Evolutionary conservation across 1,140 invertebrate species (phyloP).

Genomic region (Formica selysi): DNA sequence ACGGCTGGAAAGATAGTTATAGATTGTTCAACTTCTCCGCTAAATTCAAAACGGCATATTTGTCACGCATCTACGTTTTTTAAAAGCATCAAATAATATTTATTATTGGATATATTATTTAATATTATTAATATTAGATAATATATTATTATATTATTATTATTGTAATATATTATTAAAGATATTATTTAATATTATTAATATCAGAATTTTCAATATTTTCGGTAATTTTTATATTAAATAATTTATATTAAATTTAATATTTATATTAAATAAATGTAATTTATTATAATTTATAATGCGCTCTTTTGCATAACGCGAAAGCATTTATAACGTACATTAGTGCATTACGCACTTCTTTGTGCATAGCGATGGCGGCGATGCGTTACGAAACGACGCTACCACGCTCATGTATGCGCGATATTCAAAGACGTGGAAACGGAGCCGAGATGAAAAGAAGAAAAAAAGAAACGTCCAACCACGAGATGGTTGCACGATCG

Average conservation of each 20-base stretch:
- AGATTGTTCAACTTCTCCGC: slow-evolving; percentile 6
- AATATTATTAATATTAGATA: too few relatives aligned
- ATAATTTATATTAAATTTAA: too few relatives aligned
- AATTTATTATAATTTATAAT: too few relatives aligned
- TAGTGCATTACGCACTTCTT: background rate
- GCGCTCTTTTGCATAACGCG: too few relatives aligned
- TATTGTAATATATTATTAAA: too few relatives aligned
- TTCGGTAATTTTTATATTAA: background rate
- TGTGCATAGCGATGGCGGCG: too few relatives aligned
- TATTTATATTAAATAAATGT: too few relatives aligned
- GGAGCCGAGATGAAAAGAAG: background rate
- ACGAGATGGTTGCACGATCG: slow-evolving; percentile 59
- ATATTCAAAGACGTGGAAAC: slow-evolving; percentile 37
- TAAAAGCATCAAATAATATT: too few relatives aligned
- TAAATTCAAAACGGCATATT: slow-evolving; percentile 4
- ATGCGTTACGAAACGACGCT: slow-evolving; percentile 34
- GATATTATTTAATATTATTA: too few relatives aligned
- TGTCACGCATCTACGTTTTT: background rate
- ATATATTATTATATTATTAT: too few relatives aligned
- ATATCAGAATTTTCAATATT: background rate
- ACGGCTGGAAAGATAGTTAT: background rate
- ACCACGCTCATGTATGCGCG: slow-evolving; percentile 1
- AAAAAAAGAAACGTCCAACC: slow-evolving; percentile 33
- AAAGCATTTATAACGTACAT: background rate
- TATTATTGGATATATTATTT: too few relatives aligned